Percentiles rank a stretch among this genome's conserved stretches.
These are phyloP conservation scores for Drosophila barbarae DNA, from an alignment of 2,888 invertebrate species.

Conservation along the genomic window DNA sequence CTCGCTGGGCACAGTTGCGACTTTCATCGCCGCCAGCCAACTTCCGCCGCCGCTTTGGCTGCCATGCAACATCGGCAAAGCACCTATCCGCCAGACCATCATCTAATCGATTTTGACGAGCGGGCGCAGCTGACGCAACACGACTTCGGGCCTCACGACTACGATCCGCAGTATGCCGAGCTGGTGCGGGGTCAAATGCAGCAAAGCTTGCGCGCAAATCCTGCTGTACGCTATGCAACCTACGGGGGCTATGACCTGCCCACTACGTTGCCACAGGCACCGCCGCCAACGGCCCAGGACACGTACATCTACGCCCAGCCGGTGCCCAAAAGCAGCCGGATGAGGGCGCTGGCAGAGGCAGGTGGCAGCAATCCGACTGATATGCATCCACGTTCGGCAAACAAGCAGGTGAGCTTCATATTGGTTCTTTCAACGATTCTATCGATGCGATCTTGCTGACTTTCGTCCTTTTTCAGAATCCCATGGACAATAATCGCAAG, in stretches of 20 bases:
- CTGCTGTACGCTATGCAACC: constrained; percentile 44
- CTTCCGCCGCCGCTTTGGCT: constrained; percentile 18
- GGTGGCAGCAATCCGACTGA: constrained; percentile 42
- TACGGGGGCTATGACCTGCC: constrained; percentile 51
- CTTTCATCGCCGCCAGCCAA: constrained; percentile 47
- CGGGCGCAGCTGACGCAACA: constrained; percentile 69
- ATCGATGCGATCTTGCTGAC: neutral
- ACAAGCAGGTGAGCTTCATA: constrained; percentile 48
- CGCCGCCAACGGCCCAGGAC: constrained; percentile 55
- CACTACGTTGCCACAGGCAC: constrained; percentile 50
- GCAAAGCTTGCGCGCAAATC: constrained; percentile 16
- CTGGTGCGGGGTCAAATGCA: constrained; percentile 34
- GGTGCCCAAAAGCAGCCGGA: constrained; percentile 58
- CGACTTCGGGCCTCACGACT: constrained; percentile 64
- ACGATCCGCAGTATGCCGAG: constrained; percentile 64
- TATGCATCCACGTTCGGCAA: constrained; percentile 35
- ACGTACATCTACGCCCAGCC: constrained; percentile 74
- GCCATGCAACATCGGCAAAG: constrained; percentile 68
- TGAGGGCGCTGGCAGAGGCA: constrained; percentile 45
- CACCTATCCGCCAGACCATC: constrained; percentile 74
- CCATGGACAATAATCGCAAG: constrained; percentile 71
- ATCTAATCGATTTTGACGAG: constrained; percentile 78
- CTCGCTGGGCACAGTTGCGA: constrained; percentile 61
- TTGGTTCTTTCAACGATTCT: neutral
- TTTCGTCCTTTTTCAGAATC: constrained; percentile 34